Percentiles rank a stretch among this genome's conserved stretches.
Evolutionary conservation across 2,113 vertebrate genomes (phyloP).

Genomic region (Nothobranchius kuhntae): DNA sequence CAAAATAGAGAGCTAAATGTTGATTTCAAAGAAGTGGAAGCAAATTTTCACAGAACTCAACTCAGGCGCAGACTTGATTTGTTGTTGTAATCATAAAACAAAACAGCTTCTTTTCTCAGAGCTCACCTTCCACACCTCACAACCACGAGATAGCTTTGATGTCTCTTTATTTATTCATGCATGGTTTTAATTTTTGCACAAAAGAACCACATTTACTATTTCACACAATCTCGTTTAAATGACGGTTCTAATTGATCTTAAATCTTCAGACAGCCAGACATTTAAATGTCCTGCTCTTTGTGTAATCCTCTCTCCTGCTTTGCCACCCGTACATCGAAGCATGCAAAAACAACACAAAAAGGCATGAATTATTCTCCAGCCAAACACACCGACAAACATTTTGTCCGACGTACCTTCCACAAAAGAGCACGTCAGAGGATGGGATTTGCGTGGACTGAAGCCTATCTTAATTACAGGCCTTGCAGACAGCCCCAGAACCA

Average conservation of each 20-base stretch:
- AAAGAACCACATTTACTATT: too few relatives aligned
- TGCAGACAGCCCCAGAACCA: slow-evolving; percentile 29
- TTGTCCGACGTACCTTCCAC: neutral
- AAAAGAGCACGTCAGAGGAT: slow-evolving; percentile 14
- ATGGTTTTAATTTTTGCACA: neutral
- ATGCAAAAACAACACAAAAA: neutral
- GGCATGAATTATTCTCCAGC: neutral
- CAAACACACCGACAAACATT: neutral
- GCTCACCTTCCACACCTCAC: neutral
- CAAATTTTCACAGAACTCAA: neutral
- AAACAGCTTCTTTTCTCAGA: neutral
- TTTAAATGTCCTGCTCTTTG: neutral
- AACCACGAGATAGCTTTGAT: neutral
- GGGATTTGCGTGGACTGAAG: slow-evolving; percentile 39
- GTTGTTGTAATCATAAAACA: neutral
- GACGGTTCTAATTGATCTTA: neutral
- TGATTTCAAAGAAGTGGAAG: neutral
- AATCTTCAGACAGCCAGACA: neutral
- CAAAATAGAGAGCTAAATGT: neutral
- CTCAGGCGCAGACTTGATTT: neutral
- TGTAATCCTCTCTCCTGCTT: neutral
- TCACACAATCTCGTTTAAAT: neutral
- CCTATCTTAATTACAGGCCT: slow-evolving; percentile 43
- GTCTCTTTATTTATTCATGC: neutral
- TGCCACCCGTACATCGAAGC: neutral